These are phyloP conservation scores for Chirona hameri DNA, from an alignment of 2,888 invertebrate species.

Conservation along the genomic window DNA sequence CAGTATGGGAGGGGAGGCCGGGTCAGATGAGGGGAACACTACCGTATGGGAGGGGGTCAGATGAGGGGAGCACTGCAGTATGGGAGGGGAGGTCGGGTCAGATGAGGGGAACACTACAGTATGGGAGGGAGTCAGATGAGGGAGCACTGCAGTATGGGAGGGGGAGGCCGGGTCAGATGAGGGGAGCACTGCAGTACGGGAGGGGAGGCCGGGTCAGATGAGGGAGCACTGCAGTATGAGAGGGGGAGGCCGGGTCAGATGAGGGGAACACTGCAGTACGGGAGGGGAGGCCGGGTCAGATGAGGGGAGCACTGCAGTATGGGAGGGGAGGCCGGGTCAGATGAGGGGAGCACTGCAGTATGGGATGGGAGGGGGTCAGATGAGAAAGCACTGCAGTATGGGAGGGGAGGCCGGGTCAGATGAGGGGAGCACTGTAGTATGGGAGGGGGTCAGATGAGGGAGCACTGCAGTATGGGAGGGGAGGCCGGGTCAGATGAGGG, in stretches of 20 bases:
- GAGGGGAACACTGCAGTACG: conserved; percentile 70
- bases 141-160: conserved; percentile 62
- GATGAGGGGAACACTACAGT: not conserved
- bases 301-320: not conserved
- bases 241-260: too few species aligned
- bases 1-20: too few species aligned
- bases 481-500: too few species aligned
- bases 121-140: too few species aligned
- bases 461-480: not conserved
- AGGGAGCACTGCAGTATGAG: not conserved
- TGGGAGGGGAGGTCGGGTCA: too few species aligned
- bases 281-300: not conserved
- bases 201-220: not conserved
- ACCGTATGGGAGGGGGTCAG: too few species aligned
- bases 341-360: not conserved
- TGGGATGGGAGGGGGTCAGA: too few species aligned
- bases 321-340: not conserved
- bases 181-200: not conserved
- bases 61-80: not conserved
- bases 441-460: not conserved
- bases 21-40: too few species aligned
- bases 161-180: not conserved
- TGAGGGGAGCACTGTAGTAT: not conserved
- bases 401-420: not conserved
- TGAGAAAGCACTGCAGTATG: conserved; percentile 62